Percentiles rank a stretch among this genome's conserved stretches.
Conservation (phyloP, 1,140 invertebrate species). For the Drosophila nebulosa region DNA sequence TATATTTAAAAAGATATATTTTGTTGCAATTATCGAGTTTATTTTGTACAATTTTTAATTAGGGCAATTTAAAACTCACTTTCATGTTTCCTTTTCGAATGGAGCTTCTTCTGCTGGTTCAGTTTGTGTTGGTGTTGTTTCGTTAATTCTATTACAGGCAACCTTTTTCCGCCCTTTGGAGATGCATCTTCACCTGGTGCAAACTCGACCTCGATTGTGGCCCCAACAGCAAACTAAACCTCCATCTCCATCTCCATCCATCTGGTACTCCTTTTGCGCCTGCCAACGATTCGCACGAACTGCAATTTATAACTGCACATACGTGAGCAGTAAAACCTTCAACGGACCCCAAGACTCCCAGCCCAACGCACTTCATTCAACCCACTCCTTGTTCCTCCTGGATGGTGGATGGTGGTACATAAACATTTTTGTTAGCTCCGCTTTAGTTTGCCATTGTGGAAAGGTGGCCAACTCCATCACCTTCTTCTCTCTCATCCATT, state of each 20-base stretch:
- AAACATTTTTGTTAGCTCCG: conserved; percentile 74
- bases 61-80: conserved; percentile 36
- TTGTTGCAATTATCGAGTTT: conserved; percentile 28
- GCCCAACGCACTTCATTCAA: neutral
- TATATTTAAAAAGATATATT: conserved; percentile 10
- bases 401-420: conserved; percentile 31
- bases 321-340: conserved; percentile 52
- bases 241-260: neutral
- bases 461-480: conserved; percentile 33
- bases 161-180: conserved; percentile 39
- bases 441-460: conserved; percentile 65
- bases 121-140: conserved; percentile 1
- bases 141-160: conserved; percentile 64
- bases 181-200: conserved; percentile 19
- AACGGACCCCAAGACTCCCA: conserved; percentile 8
- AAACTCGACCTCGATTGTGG: conserved; percentile 16
- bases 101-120: neutral
- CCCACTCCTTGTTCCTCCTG: neutral
- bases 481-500: conserved; percentile 26
- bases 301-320: conserved; percentile 77
- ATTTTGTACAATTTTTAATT: conserved; percentile 27
- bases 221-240: neutral
- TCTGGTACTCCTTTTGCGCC: neutral
- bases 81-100: conserved; percentile 20
- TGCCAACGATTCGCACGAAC: conserved; percentile 60